These are phyloP conservation scores for Hoplodrina ambigua DNA, from an alignment of 2,888 invertebrate species.

Conservation along the genomic window DNA sequence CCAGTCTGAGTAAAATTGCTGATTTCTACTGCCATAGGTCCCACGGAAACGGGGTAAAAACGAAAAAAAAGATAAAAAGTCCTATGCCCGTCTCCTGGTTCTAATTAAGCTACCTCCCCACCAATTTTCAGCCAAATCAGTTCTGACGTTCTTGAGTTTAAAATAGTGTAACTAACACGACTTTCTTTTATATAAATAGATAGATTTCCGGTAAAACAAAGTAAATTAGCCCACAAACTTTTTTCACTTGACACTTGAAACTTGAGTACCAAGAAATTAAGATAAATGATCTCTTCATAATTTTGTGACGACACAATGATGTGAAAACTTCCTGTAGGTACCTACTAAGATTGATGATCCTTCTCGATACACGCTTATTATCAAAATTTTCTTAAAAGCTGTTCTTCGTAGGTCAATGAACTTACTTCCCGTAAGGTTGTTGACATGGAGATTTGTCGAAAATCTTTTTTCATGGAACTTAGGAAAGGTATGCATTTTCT, in stretches of 20 bases:
- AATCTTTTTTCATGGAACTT: slow-evolving; percentile 4
- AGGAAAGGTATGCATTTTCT: slow-evolving; percentile 3
- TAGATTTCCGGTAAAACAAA: neutral
- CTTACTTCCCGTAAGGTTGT: slow-evolving; percentile 6
- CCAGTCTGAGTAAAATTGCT: too few relatives aligned
- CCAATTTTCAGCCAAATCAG: too few relatives aligned
- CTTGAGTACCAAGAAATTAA: slow-evolving; percentile 8
- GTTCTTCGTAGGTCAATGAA: slow-evolving; percentile 3
- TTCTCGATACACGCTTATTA: neutral
- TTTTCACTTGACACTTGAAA: neutral
- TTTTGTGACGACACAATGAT: neutral
- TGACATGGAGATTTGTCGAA: slow-evolving; percentile 5
- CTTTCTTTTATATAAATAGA: too few relatives aligned
- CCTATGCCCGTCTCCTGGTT: too few relatives aligned
- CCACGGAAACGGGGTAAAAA: too few relatives aligned
- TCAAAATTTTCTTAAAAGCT: slow-evolving; percentile 9
- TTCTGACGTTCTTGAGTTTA: too few relatives aligned
- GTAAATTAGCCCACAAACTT: slow-evolving; percentile 1
- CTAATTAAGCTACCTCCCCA: too few relatives aligned
- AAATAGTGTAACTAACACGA: too few relatives aligned
- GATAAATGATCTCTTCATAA: slow-evolving; percentile 23
- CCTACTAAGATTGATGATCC: slow-evolving; percentile 25
- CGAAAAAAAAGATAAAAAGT: too few relatives aligned
- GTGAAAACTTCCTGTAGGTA: slow-evolving; percentile 7
- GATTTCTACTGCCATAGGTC: too few relatives aligned